Conservation (phyloP, 2,797 vertebrate species). For the Malacoraja senta region DNA sequence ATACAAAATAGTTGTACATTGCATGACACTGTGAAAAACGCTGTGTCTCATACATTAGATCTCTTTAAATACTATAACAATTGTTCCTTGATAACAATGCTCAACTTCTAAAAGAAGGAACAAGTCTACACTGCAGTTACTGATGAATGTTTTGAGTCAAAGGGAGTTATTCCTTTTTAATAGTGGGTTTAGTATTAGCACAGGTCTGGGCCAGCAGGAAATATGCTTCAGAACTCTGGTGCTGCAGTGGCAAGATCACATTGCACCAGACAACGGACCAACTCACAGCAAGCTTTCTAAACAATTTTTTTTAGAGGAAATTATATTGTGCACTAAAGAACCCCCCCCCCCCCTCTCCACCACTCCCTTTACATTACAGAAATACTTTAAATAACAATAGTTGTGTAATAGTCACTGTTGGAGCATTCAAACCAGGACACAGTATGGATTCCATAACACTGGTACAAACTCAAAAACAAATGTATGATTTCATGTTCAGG, state of each 20-base stretch:
- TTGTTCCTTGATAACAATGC: neutral
- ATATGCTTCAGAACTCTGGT: neutral
- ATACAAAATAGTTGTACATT: neutral
- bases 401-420: neutral
- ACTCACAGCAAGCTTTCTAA: neutral
- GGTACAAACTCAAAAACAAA: neutral
- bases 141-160: slow-evolving; percentile 23
- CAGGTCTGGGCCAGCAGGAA: slow-evolving; percentile 29
- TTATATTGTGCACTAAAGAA: neutral
- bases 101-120: slow-evolving; percentile 6
- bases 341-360: neutral
- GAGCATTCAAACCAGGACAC: neutral
- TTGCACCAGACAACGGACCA: neutral
- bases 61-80: neutral
- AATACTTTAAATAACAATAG: neutral
- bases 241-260: neutral
- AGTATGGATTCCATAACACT: neutral
- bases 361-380: neutral
- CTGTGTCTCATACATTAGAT: neutral
- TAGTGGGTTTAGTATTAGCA: slow-evolving; percentile 27
- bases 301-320: neutral
- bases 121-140: neutral
- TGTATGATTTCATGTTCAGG: neutral
- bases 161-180: slow-evolving; percentile 29
- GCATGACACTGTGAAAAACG: neutral